Conservation (phyloP, 2,888 invertebrate species). For the Eumacrocentrus americanus region DNA sequence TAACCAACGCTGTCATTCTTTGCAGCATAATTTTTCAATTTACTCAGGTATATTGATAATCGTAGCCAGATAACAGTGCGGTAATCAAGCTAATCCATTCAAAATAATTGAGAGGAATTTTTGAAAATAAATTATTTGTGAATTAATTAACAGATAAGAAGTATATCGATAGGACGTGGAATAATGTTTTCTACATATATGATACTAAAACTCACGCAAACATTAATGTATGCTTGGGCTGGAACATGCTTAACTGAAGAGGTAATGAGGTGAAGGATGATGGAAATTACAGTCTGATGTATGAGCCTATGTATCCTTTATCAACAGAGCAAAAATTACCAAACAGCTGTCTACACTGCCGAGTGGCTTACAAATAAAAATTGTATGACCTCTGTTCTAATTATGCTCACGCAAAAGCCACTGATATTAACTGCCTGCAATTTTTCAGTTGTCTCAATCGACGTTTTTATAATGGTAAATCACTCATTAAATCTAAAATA, state of each 20-base stretch:
- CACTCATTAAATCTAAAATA: no score
- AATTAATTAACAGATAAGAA: neutral
- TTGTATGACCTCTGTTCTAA: slow-evolving; percentile 15
- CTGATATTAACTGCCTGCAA: slow-evolving; percentile 18
- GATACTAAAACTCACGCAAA: neutral
- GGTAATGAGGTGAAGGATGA: no score
- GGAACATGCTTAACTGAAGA: neutral
- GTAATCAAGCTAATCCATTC: no score
- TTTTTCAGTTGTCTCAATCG: slow-evolving; percentile 18
- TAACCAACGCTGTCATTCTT: slow-evolving; percentile 21
- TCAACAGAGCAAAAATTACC: slow-evolving; percentile 19
- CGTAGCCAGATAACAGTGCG: no score
- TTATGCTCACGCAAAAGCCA: slow-evolving; percentile 20
- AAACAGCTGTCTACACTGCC: slow-evolving; percentile 16
- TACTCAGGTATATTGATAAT: slow-evolving; percentile 4
- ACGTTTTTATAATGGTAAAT: slow-evolving; percentile 37
- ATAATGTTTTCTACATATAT: neutral
- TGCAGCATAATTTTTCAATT: slow-evolving; percentile 28
- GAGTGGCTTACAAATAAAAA: slow-evolving; percentile 26
- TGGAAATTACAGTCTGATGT: no score
- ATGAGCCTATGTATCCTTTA: neutral
- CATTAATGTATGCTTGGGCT: neutral
- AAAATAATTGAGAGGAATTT: no score
- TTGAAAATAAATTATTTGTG: no score
- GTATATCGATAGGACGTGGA: slow-evolving; percentile 14